phyloP scores from a whole-genome alignment of 1,140 invertebrate genomes.

The Melipona quadrifasciata region DNA sequence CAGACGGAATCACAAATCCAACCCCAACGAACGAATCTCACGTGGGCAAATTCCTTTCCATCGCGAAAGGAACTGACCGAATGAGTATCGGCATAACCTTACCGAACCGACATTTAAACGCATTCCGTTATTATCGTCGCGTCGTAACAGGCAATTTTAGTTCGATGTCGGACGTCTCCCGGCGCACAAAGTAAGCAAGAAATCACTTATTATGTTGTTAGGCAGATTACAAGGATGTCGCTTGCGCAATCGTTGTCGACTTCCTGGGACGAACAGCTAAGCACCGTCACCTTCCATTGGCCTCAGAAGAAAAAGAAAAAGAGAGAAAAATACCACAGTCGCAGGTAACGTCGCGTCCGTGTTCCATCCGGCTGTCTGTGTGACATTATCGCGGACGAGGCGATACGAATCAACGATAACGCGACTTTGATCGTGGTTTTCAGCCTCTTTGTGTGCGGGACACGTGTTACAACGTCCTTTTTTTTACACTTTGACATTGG shows the following conservation, averaged over 20 bases:
- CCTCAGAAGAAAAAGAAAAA: neutral
- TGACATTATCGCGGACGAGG: conserved; percentile 9
- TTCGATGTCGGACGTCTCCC: conserved; percentile 25
- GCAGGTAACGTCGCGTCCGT: neutral
- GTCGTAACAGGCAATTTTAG: conserved; percentile 56
- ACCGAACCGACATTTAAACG: conserved; percentile 6
- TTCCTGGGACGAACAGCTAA: conserved; percentile 42
- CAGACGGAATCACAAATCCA: neutral
- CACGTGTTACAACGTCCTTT: neutral
- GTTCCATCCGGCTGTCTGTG: neutral
- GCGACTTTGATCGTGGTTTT: neutral
- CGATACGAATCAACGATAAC: neutral
- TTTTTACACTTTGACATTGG: neutral
- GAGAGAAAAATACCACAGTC: neutral
- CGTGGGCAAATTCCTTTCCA: neutral
- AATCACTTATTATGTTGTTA: conserved; percentile 67
- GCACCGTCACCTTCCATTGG: conserved; percentile 1
- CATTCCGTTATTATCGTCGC: conserved; percentile 49
- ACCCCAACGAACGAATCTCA: neutral
- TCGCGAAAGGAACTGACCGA: neutral
- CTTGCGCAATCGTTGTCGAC: conserved; percentile 54
- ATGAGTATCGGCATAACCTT: neutral
- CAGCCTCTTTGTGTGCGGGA: neutral
- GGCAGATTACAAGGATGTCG: conserved; percentile 55
- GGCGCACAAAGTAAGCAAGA: conserved; percentile 56